Evolutionary conservation across 2,797 vertebrate species (phyloP), one percentile per base, ranked within the genome.

Genomic region (Gymnothorax javanicus): DNA sequence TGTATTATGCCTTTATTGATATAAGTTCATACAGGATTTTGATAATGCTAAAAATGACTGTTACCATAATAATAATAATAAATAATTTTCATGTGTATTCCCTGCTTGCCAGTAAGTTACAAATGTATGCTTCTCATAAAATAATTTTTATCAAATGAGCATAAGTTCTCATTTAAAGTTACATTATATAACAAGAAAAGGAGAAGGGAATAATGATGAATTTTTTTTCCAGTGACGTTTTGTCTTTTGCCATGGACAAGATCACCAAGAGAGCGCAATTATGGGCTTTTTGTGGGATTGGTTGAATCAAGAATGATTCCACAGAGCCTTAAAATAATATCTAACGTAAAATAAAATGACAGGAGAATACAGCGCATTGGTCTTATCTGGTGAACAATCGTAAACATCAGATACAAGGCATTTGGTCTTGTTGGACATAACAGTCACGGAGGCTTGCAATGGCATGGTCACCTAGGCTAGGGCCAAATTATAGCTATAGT

Each of bases 241-340:
- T 54, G 20, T 84, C 17, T 73, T 77, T n/a, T n/a, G n/a, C 33
- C 33, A 43, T 1, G 33, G 43, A 84, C 82, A 82, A 33, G 83
- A 50, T 84, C 62, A 87, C 20, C 69, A 86, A 81, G 43, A 84
- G 67, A 79, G 59, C 82, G 58, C 50, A 43, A 84, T 86, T 71
- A 84, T 84, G 60, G 52, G 73, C 85, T 84, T 87, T 81, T 54
- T 54, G 58, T 9, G 60, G 17, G 60, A 52, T 27, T 84, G 52
- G 25, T n/a, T 62, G 79, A 79, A 69, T 58, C 71, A 33, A 20
- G 57, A 77, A 84, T 84, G 50, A 20, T 50, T 84, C 33, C 58
- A 43, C 15, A 27, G 33, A 4, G 5, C 50, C 13, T 71, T 85
- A 85, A 85, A 54, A 73, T 73, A 67, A 54, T 17, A 27, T 73